Evolutionary conservation across 2,888 invertebrate species (phyloP).

Genomic region (Villa cingulata): DNA sequence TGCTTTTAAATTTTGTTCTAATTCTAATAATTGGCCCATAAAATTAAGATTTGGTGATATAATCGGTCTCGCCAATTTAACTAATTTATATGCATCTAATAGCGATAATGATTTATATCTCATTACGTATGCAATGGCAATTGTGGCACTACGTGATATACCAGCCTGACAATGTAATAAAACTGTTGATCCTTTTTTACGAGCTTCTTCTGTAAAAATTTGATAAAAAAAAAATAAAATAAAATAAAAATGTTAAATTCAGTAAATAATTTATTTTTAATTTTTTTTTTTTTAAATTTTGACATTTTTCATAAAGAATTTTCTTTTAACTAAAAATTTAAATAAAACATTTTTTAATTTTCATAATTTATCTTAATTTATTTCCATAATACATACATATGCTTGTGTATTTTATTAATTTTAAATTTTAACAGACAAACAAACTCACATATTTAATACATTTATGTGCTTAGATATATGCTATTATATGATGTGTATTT

Average conservation of each 20-base stretch:
- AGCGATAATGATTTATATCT: conserved; percentile 68
- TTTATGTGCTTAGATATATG: too few relatives aligned
- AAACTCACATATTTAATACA: too few relatives aligned
- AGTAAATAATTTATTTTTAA: too few relatives aligned
- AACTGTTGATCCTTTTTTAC: conserved; percentile 42
- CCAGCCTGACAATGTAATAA: conserved; percentile 93
- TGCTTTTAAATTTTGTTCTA: conserved; percentile 54
- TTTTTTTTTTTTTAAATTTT: too few relatives aligned
- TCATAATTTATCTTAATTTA: too few relatives aligned
- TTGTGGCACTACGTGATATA: conserved; percentile 84
- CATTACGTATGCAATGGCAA: conserved; percentile 92
- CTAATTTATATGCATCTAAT: conserved; percentile 76
- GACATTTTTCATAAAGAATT: too few relatives aligned
- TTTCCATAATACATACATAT: too few relatives aligned
- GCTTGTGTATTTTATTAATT: too few relatives aligned
- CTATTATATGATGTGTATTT: too few relatives aligned
- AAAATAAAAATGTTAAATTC: background rate
- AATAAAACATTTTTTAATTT: too few relatives aligned
- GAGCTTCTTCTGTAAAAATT: conserved; percentile 34
- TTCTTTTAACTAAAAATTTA: too few relatives aligned
- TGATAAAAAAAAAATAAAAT: conserved; percentile 11
- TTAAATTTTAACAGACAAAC: too few relatives aligned
- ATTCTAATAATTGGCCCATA: conserved; percentile 76
- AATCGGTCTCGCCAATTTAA: conserved; percentile 71
- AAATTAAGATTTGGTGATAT: conserved; percentile 94